Evolutionary conservation across 2,113 vertebrate species (phyloP).

Genomic region (Anseranas semipalmata): DNA sequence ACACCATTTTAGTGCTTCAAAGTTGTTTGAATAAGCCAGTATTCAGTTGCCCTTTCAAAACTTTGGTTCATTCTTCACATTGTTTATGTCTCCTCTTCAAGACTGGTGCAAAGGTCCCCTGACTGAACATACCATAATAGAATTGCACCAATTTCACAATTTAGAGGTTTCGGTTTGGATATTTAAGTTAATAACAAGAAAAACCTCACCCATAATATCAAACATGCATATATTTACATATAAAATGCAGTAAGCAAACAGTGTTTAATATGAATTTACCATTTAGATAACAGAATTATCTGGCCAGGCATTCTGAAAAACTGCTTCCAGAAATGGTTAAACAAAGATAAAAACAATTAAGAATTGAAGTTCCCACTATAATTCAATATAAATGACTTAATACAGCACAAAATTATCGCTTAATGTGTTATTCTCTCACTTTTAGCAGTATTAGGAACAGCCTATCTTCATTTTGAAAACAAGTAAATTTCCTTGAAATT

Average conservation of each 20-base stretch:
- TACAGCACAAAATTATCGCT: not conserved
- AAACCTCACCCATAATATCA: slow-evolving; percentile 20
- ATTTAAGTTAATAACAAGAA: not conserved
- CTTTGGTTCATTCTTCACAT: not conserved
- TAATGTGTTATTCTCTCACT: not conserved
- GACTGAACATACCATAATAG: not conserved
- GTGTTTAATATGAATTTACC: slow-evolving; percentile 19
- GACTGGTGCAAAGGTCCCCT: not conserved
- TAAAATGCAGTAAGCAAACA: slow-evolving; percentile 42
- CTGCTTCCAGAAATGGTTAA: slow-evolving; percentile 6
- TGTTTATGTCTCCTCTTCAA: not conserved
- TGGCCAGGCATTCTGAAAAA: not conserved
- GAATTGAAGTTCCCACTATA: not conserved
- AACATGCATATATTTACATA: not conserved
- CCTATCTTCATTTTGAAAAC: not conserved
- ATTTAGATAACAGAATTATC: not conserved
- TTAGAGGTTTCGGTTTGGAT: not conserved
- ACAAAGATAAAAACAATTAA: slow-evolving; percentile 8
- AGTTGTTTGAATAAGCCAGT: not conserved
- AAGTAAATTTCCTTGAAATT: not conserved
- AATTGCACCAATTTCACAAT: not conserved
- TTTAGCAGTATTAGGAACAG: not conserved
- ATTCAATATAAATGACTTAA: not conserved
- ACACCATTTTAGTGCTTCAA: not conserved
- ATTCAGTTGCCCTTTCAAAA: not conserved